Conservation (phyloP, 2,888 invertebrate species). For the Drosophila sordidula region DNA sequence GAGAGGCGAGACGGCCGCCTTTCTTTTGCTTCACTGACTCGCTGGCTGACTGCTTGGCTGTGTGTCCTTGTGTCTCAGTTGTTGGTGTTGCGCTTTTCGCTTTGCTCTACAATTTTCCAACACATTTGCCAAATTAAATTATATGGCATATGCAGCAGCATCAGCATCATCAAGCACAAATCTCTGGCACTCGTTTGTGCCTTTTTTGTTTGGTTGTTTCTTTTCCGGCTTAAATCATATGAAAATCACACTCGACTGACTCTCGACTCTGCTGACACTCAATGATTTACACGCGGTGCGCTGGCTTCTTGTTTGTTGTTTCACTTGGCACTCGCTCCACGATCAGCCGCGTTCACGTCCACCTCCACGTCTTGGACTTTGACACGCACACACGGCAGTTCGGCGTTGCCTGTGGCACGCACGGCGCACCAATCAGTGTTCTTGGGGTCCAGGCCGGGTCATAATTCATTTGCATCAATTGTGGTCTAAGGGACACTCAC, state of each 20-base stretch:
- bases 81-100: slow-evolving; percentile 49
- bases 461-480: slow-evolving; percentile 46
- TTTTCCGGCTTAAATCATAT: slow-evolving; percentile 62
- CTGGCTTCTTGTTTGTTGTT: slow-evolving; percentile 19
- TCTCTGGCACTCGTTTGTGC: slow-evolving; percentile 30
- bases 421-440: slow-evolving; percentile 40
- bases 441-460: slow-evolving; percentile 27
- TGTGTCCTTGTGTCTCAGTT: slow-evolving; percentile 34
- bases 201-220: slow-evolving; percentile 21
- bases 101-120: slow-evolving; percentile 75
- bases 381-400: slow-evolving; percentile 25
- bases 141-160: slow-evolving; percentile 63
- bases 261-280: slow-evolving; percentile 71
- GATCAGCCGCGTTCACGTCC: slow-evolving; percentile 48
- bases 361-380: slow-evolving; percentile 14
- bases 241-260: slow-evolving; percentile 70
- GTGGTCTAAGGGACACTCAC: slow-evolving; percentile 39
- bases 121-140: slow-evolving; percentile 80
- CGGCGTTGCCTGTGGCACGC: slow-evolving; percentile 33
- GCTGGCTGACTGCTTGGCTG: slow-evolving; percentile 29
- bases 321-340: slow-evolving; percentile 37
- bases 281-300: slow-evolving; percentile 60
- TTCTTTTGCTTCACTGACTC: slow-evolving; percentile 42
- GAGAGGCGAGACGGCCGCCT: slow-evolving; percentile 41
- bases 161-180: slow-evolving; percentile 27